Conservation (phyloP, 2,113 vertebrate species). For the Lagenorhynchus albirostris region DNA sequence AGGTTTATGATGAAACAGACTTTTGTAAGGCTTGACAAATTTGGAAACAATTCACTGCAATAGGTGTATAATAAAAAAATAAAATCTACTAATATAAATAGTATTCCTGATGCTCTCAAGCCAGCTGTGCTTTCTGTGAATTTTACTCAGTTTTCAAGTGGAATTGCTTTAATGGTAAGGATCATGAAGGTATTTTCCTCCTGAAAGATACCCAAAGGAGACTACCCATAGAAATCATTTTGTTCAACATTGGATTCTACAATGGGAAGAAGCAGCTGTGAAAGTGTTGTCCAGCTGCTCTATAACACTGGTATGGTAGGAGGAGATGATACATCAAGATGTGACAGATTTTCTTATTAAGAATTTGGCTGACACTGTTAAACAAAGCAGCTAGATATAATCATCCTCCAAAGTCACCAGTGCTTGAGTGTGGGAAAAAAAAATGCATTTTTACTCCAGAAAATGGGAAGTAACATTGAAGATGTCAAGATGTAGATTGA, state of each 20-base stretch:
- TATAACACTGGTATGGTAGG: background rate
- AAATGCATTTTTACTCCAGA: background rate
- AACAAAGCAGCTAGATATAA: constrained; percentile 31
- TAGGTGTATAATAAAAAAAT: background rate
- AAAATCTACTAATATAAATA: background rate
- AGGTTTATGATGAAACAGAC: background rate
- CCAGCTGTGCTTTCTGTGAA: background rate
- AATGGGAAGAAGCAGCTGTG: constrained; percentile 8
- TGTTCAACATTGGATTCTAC: background rate
- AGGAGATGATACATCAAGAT: constrained; percentile 22
- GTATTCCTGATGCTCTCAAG: background rate
- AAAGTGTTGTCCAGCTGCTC: constrained; percentile 24
- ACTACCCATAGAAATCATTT: background rate
- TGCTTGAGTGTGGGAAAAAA: background rate
- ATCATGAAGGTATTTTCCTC: constrained; percentile 21
- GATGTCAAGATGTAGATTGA: background rate
- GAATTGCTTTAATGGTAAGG: background rate
- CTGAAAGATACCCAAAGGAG: background rate
- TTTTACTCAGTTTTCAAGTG: background rate
- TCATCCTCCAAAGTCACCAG: background rate
- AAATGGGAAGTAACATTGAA: background rate
- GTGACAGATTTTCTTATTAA: constrained; percentile 45
- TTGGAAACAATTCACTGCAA: constrained; percentile 7
- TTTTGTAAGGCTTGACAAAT: background rate
- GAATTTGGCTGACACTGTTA: constrained; percentile 28